Base-by-base conservation (phyloP, 2,888 invertebrate species). In the Pocota personata region DNA sequence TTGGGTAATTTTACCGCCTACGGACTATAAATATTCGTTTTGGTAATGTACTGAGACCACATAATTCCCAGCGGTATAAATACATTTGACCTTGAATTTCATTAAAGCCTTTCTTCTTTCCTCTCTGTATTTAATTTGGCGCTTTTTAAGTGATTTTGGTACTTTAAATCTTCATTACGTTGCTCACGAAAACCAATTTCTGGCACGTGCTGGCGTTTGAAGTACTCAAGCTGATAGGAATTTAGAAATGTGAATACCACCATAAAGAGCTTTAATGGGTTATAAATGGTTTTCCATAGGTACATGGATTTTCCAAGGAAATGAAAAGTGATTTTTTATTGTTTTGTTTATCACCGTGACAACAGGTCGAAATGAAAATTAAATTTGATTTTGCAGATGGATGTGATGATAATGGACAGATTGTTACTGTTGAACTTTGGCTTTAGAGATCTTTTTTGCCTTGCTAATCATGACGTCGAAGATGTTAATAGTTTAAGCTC, bases 81-180 rank as follows among this genome's bases (percentile, higher is more conserved):
- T 30, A 62, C 16, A 16, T 10, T 14, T 27, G 32, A 27, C 50
- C 60, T 62, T 60, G 60, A 12, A 60, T 40, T 24, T 0, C 24
- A 40, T 67, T 50, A 52, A 66, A 46, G 24, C n/a, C 43, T 43
- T 57, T 35, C n/a, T 46, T 69, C 2, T 27, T n/a, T 12, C 7
- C 6, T 58, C 48, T 24, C 12, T 16, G 58, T 3, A 50, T 3
- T 46, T 14, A 46, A 32, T 35, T 50, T 48, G 48, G 5, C 37
- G 16, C 35, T 48, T 21, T 57, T 58, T 71, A 69, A 35, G 40
- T 14, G 14, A 40, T 40, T 60, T 43, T 8, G 24, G 21, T 35
- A 48, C 32, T 64, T 64, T 19, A 48, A 57, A 46, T 71, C 19
- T 57, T 57, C 43, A 57, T 57, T 57, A 21, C 30, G 30, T 37